These are phyloP conservation scores for Dynastes maya DNA, from an alignment of 2,888 invertebrate species.

Conservation along the genomic window DNA sequence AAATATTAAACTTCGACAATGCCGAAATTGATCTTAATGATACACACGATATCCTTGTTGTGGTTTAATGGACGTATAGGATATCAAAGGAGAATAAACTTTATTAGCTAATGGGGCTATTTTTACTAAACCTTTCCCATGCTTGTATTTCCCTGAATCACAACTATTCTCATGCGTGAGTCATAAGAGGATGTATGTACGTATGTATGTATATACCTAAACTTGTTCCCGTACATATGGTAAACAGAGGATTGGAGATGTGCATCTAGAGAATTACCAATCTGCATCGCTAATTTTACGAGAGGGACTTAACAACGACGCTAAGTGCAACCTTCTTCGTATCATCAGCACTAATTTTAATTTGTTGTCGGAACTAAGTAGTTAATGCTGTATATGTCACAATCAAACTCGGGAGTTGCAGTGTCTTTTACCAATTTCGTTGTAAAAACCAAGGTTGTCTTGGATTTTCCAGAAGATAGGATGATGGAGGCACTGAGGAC, in stretches of 20 bases:
- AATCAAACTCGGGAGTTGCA: too few relatives aligned
- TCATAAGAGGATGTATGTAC: neutral
- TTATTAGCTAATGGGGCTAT: neutral
- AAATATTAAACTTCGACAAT: slow-evolving; percentile 10
- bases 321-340: too few relatives aligned
- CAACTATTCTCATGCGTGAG: neutral
- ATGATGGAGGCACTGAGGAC: too few relatives aligned
- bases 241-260: neutral
- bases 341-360: too few relatives aligned
- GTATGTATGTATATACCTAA: neutral
- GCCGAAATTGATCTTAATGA: slow-evolving; percentile 16
- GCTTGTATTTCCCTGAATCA: neutral
- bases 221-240: too few relatives aligned
- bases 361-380: too few relatives aligned
- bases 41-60: neutral
- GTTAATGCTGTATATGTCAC: too few relatives aligned
- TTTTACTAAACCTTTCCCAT: neutral
- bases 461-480: too few relatives aligned
- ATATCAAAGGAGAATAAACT: neutral
- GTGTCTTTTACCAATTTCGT: too few relatives aligned
- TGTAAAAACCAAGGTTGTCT: too few relatives aligned
- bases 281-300: slow-evolving; percentile 1
- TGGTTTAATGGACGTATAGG: neutral
- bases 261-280: neutral
- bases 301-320: neutral